These are phyloP conservation scores for Corythaeola cristata DNA, from an alignment of 2,113 vertebrate species.

Conservation along the genomic window DNA sequence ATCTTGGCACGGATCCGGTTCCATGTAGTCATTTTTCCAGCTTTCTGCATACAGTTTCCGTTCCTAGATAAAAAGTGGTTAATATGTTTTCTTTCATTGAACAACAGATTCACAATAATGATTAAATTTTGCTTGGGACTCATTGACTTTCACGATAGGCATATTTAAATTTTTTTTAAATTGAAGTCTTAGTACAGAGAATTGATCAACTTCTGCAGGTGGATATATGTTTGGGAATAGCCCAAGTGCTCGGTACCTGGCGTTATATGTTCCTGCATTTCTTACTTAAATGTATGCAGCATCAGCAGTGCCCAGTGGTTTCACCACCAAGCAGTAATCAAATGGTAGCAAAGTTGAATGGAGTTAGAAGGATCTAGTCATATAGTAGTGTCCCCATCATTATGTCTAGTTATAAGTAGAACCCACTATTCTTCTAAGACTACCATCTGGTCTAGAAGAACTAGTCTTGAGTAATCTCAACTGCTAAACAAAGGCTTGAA, in stretches of 20 bases:
- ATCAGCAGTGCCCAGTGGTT: background rate
- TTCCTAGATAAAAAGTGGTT: background rate
- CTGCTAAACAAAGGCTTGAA: background rate
- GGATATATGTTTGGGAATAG: background rate
- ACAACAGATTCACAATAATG: background rate
- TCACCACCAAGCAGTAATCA: background rate
- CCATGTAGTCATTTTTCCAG: background rate
- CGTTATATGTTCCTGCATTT: background rate
- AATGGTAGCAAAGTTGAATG: background rate
- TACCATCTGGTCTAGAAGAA: background rate
- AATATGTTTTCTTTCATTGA: background rate
- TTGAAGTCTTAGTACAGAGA: background rate
- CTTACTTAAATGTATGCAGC: background rate
- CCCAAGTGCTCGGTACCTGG: background rate
- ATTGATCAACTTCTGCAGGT: background rate
- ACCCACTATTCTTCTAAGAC: background rate
- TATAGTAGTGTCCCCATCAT: background rate
- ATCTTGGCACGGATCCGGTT: background rate
- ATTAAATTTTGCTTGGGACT: background rate
- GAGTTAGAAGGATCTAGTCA: background rate
- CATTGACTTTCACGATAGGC: background rate
- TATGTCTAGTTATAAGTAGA: background rate
- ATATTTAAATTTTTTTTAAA: background rate
- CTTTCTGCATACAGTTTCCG: background rate
- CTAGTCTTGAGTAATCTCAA: background rate